Evolutionary conservation across 2,888 invertebrate species (phyloP).

Genomic region (Aleiodes testaceus): DNA sequence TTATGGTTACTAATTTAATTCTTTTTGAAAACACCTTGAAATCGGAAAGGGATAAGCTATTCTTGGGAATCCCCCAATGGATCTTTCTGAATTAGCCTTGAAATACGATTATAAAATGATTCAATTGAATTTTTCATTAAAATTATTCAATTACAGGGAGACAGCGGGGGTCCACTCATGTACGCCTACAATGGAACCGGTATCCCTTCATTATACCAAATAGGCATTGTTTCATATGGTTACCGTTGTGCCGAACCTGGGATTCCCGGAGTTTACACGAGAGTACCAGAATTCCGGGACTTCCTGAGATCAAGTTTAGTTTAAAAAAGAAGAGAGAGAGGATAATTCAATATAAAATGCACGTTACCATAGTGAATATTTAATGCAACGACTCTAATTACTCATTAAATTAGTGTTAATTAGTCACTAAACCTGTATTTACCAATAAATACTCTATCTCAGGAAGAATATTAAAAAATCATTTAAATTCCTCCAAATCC

Average conservation of each 20-base stretch:
- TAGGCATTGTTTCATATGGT: constrained; percentile 81
- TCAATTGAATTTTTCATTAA: constrained; percentile 17
- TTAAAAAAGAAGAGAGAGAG: not conserved
- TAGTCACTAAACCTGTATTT: no score
- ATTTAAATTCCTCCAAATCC: no score
- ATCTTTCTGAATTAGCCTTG: not conserved
- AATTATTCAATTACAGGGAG: constrained; percentile 73
- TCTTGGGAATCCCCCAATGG: no score
- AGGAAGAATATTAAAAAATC: no score
- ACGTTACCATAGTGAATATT: no score
- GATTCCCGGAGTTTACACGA: constrained; percentile 82
- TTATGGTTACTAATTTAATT: not conserved
- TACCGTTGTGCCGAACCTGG: constrained; percentile 77
- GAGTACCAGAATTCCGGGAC: constrained; percentile 77
- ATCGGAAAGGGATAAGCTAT: no score
- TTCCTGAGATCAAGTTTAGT: constrained; percentile 50
- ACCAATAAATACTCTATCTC: no score
- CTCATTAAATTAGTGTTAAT: no score
- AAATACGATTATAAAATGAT: no score
- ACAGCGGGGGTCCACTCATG: constrained; percentile 89
- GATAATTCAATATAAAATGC: no score
- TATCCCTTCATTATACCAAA: constrained; percentile 71
- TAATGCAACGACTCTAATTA: no score
- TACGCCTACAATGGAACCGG: constrained; percentile 70
- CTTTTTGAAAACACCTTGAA: no score